Base-by-base conservation (phyloP, 2,888 invertebrate species). In the Drosophila demipolita region DNA sequence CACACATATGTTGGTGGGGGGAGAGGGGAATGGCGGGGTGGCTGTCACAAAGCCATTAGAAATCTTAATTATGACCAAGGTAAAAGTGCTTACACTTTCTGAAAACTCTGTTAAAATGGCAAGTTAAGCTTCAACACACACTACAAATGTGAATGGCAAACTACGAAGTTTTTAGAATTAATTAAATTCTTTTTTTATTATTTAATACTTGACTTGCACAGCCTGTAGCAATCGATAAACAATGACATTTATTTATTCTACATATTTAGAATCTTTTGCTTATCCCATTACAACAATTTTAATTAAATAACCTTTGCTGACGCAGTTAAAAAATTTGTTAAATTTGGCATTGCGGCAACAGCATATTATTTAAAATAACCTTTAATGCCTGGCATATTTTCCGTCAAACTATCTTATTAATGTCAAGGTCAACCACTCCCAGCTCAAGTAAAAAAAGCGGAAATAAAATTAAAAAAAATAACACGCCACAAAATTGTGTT, bases 401-500 rank as follows among this genome's bases (percentile, higher is more conserved):
- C 33, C 15, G 36, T 12, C 11, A 7, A 1, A 11, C 60, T 69
- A 49, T 49, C 54, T 49, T 2, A 29, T 45, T 26, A 36, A 42
- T 45, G 38, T 66, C 83, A 84, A 83, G 86, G 83, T 75, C 80
- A 58, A 48, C 65, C 67, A 38, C 64, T 20, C 73, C 61, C 50
- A 32, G 36, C 49, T 8, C 42, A 12, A 48, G 49, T 7, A 17
- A 11, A 15, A 8, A 26, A n/a, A 15, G 3, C 3, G 9, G 4
- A 35, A 36, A 20, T 15, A 15, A 20, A 20, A 3, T 12, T 12
- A 45, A 17, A 45, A 35, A 1, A 8, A 55, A 58, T 65, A 68
- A 63, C 80, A 60, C 66, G 76, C 67, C 55, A 75, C 75, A 17
- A 64, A 82, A 68, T 64, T 77, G 78, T 66, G 76, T 84, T 77